A percentile compares a stretch with the other conserved stretches of the same genome.
phyloP scores from a whole-genome alignment of 2,113 vertebrate genomes.

The Prochilodus magdalenae region DNA sequence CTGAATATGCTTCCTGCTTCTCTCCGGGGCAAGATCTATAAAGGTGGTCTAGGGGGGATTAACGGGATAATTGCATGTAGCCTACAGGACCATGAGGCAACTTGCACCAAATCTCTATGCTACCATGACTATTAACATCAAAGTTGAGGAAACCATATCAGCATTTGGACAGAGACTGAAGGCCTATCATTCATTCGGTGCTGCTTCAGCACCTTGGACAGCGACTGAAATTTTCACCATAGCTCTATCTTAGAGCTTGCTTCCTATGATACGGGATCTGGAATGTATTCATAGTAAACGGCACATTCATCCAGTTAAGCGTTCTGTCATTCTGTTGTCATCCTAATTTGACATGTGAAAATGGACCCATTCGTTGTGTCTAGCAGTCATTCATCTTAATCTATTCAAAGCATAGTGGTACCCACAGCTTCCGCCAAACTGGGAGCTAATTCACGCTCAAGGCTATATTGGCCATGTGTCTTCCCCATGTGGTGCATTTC shows the following conservation, averaged over 20 bases:
- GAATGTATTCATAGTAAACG: conserved; percentile 5
- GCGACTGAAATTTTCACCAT: neutral
- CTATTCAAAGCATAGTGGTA: neutral
- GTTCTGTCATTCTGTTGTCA: conserved; percentile 2
- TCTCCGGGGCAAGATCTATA: neutral
- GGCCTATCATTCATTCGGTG: conserved; percentile 19
- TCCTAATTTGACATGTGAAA: neutral
- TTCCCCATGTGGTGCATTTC: conserved; percentile 23
- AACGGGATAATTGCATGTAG: conserved; percentile 5
- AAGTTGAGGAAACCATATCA: conserved; percentile 17
- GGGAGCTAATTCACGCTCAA: conserved; percentile 39
- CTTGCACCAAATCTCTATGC: neutral
- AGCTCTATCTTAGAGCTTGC: neutral
- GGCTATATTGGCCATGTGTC: conserved; percentile 30
- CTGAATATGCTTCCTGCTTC: neutral
- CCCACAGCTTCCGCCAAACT: conserved; percentile 15
- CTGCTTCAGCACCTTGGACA: conserved; percentile 47
- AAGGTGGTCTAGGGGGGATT: neutral
- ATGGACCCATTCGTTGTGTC: conserved; percentile 14
- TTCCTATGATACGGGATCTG: neutral
- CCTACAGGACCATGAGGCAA: neutral
- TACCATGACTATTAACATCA: conserved; percentile 3
- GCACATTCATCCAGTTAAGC: conserved; percentile 1
- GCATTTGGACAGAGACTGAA: conserved; percentile 42
- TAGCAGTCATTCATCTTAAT: conserved; percentile 23